Base-by-base conservation (phyloP, 2,888 invertebrate genomes). In the Drosophila prolongata region DNA sequence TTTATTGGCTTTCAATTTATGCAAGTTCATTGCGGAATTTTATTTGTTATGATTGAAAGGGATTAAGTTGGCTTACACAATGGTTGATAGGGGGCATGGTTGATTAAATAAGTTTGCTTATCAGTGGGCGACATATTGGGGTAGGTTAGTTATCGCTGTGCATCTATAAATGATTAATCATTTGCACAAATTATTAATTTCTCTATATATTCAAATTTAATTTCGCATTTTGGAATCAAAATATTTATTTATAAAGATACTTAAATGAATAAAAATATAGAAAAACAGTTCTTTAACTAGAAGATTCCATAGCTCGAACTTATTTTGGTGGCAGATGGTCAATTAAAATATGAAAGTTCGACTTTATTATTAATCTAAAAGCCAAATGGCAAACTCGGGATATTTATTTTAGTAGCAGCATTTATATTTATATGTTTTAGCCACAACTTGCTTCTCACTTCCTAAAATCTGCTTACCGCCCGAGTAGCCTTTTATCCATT, bases 11-110 rank as follows among this genome's bases (percentile, higher is more conserved):
- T 49, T 64, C 42, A 38, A 56, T 58, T 57, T 53, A 44, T 27
- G 56, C 57, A 53, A 76, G 80, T 78, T 82, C 76, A 80, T 76
- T 73, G 74, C 46, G 56, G 50, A 53, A 42, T 54, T 42, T 27
- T 37, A 70, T 44, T 50, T 40, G 54, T 66, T 49, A 24, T 42
- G 35, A 55, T 67, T 55, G 37, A 55, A 54, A 42, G 5, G 67
- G 54, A 55, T 67, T 67, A 49, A 43, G 44, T 68, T 19, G 37
- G 52, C 14, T 69, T 57, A n/a, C 46, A 53, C 10, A 38, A 13
- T 13, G 11, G 5, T 19, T 46, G 50, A 68, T 68, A 68, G 24
- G 10, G 37, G 10, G 10, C 19, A 27, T 14, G 49, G 2, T 44
- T 16, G 13, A 47, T 44, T 30, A 54, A 2, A 14, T 16, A 13